Evolutionary conservation across 2,888 invertebrate genomes (phyloP).

Genomic region (Ditylenchus weischeri): DNA sequence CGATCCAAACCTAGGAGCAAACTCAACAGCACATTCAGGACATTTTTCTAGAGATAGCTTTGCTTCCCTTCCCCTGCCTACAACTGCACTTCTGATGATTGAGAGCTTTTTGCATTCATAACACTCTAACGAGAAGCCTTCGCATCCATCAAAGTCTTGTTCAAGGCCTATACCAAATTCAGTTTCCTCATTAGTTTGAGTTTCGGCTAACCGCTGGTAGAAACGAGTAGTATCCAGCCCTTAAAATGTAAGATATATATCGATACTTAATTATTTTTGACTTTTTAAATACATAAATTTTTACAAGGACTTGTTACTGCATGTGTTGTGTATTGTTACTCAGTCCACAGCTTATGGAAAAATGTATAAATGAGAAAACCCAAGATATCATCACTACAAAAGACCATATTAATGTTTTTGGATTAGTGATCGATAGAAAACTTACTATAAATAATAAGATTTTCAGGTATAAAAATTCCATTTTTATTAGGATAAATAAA

Average conservation of each 20-base stretch:
- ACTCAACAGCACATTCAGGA: constrained; percentile 1
- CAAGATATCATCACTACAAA: too few species aligned
- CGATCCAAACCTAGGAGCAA: neutral
- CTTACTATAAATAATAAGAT: too few species aligned
- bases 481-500: too few species aligned
- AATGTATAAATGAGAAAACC: neutral
- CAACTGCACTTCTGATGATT: constrained; percentile 18
- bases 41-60: constrained; percentile 5
- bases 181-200: constrained; percentile 29
- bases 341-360: too few species aligned
- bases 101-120: constrained; percentile 17
- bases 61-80: neutral
- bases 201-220: constrained; percentile 1
- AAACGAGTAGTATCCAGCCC: too few species aligned
- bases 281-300: neutral
- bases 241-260: too few species aligned
- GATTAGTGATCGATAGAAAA: too few species aligned
- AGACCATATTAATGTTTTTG: too few species aligned
- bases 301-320: neutral
- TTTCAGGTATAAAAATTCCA: too few species aligned
- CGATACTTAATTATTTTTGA: too few species aligned
- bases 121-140: constrained; percentile 36
- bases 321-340: neutral
- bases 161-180: constrained; percentile 28
- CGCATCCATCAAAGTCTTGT: constrained; percentile 38